Base-by-base conservation (phyloP, 2,888 invertebrate genomes). In the Mamestra brassicae region DNA sequence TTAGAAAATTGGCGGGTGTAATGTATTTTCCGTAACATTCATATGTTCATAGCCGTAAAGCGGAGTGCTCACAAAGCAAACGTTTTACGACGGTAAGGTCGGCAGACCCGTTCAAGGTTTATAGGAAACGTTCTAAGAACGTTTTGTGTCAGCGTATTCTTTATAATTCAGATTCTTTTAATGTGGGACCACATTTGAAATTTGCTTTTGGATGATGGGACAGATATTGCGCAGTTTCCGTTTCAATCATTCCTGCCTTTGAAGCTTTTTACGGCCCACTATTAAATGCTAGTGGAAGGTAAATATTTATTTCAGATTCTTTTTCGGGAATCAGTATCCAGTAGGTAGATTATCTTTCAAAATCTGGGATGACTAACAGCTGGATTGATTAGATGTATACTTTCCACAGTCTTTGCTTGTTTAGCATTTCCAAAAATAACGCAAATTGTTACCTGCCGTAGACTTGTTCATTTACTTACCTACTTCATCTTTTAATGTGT, bases 51-150 rank as follows among this genome's bases (percentile, higher is more conserved):
- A 81, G 83, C 76, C 80, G 80, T 90, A 83, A 89, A 89, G 77
- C 74, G 72, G 76, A 88, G 83, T 81, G 83, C 78, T 89, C 80
- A 86, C 88, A 88, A 89, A 89, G 87, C 85, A 85, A 87, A 79
- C 80, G 83, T 87, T 88, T 87, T 86, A 87, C 81, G 88, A 81
- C 79, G 68, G 67, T 89, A 89, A 91, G 90, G 92, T 92, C 92
- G 88, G 87, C 88, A 92, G 75, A 89, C 92, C 87, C 81, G 84
- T 87, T 90, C 92, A 93, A 93, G 92, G 92, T 88, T 90, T 87
- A 84, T 88, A 87, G 87, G 90, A 90, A 91, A 89, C 84, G 63
- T 74, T 76, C 67, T 71, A 76, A 78, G 81, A 84, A 75, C 73
- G 81, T 83, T 88, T 89, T 87, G 80, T 88, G 87, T 85, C 86